A percentile compares a stretch with the other conserved stretches of the same genome.
phyloP scores from a whole-genome alignment of 2,797 vertebrate genomes.

The Gila robusta region DNA sequence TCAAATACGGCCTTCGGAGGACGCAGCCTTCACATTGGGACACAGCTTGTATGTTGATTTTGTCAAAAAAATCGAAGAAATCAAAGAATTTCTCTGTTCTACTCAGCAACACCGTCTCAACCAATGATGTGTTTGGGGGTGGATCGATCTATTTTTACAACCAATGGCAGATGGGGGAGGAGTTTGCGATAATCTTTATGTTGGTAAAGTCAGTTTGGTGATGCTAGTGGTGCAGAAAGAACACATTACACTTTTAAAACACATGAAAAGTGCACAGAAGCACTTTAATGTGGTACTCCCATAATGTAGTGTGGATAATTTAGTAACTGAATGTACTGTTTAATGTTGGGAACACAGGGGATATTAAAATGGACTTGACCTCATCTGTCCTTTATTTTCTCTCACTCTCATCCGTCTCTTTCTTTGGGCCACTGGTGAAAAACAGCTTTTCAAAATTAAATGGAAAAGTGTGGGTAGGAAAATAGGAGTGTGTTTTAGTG shows the following conservation, averaged over 20 bases:
- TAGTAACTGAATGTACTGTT: conserved; percentile 22
- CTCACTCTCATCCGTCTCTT: conserved; percentile 21
- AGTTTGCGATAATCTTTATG: not conserved
- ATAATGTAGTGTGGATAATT: conserved; percentile 24
- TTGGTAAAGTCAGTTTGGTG: not conserved
- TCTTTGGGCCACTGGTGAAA: conserved; percentile 56
- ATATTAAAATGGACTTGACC: conserved; percentile 41
- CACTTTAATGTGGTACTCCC: not conserved
- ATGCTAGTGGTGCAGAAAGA: conserved; percentile 3
- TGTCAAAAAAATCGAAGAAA: not conserved
- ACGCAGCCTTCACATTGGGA: no score
- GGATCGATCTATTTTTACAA: not conserved
- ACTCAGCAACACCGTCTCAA: not conserved
- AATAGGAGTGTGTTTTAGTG: conserved; percentile 72
- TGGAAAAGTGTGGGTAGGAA: conserved; percentile 69
- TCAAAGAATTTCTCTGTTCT: not conserved
- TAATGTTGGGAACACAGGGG: conserved; percentile 30
- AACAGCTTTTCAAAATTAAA: conserved; percentile 73
- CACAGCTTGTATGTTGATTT: no score
- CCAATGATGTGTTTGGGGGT: not conserved
- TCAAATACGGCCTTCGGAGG: no score
- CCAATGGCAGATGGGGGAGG: not conserved
- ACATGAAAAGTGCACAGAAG: conserved; percentile 9
- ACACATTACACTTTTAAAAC: conserved; percentile 2
- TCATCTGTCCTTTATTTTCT: conserved; percentile 32